These are phyloP conservation scores for Drosophila histrio DNA, from an alignment of 2,888 invertebrate species.

Conservation along the genomic window DNA sequence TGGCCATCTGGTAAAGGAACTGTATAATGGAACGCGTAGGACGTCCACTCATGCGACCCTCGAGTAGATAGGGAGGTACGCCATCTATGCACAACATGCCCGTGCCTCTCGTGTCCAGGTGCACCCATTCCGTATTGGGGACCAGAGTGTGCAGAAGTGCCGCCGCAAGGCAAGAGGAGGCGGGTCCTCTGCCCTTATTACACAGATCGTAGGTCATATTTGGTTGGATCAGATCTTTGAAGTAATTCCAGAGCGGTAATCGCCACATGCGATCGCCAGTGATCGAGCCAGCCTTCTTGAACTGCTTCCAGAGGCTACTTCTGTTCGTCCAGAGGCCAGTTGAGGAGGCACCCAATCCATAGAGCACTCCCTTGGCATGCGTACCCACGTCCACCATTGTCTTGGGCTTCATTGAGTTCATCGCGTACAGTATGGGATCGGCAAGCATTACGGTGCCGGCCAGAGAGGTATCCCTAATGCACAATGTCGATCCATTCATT, in stretches of 20 bases:
- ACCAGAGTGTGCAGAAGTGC: slow-evolving; percentile 89
- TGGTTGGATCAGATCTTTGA: slow-evolving; percentile 70
- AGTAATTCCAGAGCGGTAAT: slow-evolving; percentile 86
- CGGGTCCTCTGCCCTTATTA: slow-evolving; percentile 86
- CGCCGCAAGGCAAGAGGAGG: slow-evolving; percentile 88
- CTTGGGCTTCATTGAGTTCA: slow-evolving; percentile 86
- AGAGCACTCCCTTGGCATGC: slow-evolving; percentile 83
- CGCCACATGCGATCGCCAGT: slow-evolving; percentile 88
- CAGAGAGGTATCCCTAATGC: slow-evolving; percentile 86
- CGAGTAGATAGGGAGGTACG: slow-evolving; percentile 87
- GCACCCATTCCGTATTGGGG: slow-evolving; percentile 87
- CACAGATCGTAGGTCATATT: slow-evolving; percentile 86
- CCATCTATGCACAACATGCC: slow-evolving; percentile 86
- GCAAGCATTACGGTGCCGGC: slow-evolving; percentile 91
- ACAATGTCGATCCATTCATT: slow-evolving; percentile 85
- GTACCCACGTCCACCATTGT: slow-evolving; percentile 87
- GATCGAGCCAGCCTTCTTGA: slow-evolving; percentile 85
- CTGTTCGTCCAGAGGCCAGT: slow-evolving; percentile 86
- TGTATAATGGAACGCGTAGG: slow-evolving; percentile 86
- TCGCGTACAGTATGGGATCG: slow-evolving; percentile 91
- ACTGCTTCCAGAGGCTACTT: slow-evolving; percentile 85
- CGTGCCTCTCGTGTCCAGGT: slow-evolving; percentile 90
- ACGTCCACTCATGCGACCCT: slow-evolving; percentile 87
- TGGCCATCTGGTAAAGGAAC: slow-evolving; percentile 84
- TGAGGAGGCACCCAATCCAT: slow-evolving; percentile 86